Base-by-base conservation (phyloP, 2,797 vertebrate species). In the Sebastiscus albofasciatus region DNA sequence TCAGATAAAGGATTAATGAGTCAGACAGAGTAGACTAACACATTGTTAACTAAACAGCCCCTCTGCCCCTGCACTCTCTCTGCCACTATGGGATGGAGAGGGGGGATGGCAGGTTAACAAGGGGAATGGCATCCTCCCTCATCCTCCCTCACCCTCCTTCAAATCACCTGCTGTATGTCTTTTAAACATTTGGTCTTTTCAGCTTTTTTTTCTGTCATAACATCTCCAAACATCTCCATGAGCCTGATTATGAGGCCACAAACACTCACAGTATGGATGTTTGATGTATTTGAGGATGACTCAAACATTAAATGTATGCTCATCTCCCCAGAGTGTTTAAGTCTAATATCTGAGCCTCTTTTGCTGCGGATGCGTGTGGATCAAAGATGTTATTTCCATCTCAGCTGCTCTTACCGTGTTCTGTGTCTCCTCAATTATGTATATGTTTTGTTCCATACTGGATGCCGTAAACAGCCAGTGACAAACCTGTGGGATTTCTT, bases 341-440 rank as follows among this genome's bases (percentile, higher is more conserved):
- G 79, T 91, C 74, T 59, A 72, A 82, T 77, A 79, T 68, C 62
- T 33, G 42, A 76, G 69, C 31, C n/a, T 54, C 27, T 60, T 49
- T 56, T 62, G 16, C 46, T 52, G 29, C n/a, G 55, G 52, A 72
- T 54, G 52, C 54, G 64, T 31, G 65, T 3, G 13, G 67, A 79
- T 93, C 80, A 91, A 83, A 91, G 84, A 76, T 68, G 59, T 62
- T 83, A n/a, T 89, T 84, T 80, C 76, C 76, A 61, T 79, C 66
- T 36, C 58, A 42, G 24, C 61, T 66, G 67, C 68, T 81, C 31
- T 75, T 33, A 33, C 46, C 60, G 33, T 70, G 62, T 69, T 39
- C 59, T 49, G 49, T 34, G 52, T 78, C 59, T 80, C 34, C 67
- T 80, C 52, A 72, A 62, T 82, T 66, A 84, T 91, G 83, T 20